These are phyloP conservation scores for Drosophila mimetica DNA, from an alignment of 2,888 invertebrate species.

Conservation along the genomic window DNA sequence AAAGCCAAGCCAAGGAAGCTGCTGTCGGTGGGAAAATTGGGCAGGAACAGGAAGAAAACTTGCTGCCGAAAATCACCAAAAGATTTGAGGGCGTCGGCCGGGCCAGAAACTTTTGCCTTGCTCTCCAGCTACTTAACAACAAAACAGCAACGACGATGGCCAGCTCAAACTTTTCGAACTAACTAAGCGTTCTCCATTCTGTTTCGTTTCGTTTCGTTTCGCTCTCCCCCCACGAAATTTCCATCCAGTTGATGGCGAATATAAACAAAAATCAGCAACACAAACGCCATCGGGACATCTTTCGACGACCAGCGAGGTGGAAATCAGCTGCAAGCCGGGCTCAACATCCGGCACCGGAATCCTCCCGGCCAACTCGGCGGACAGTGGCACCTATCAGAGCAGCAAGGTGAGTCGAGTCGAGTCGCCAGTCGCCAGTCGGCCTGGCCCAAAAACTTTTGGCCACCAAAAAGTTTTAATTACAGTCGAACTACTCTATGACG, in stretches of 20 bases:
- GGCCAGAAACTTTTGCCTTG: conserved; percentile 61
- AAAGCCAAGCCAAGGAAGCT: conserved; percentile 9
- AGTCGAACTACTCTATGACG: conserved; percentile 46
- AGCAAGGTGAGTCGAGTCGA: conserved; percentile 76
- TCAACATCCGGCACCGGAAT: conserved; percentile 71
- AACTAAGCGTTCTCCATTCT: conserved; percentile 56
- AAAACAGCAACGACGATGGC: conserved; percentile 33
- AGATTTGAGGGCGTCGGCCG: conserved; percentile 48
- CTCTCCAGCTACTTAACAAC: conserved; percentile 55
- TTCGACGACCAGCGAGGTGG: conserved; percentile 84
- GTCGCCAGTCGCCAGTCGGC: conserved; percentile 1
- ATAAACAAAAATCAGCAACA: conserved; percentile 89
- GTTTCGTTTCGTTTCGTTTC: conserved; percentile 1
- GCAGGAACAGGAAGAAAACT: conserved; percentile 41
- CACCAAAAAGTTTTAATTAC: conserved; percentile 61
- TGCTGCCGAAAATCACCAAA: conserved; percentile 64
- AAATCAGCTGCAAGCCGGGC: conserved; percentile 83
- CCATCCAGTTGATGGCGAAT: conserved; percentile 87
- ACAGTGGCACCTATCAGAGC: conserved; percentile 80
- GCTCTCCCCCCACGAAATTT: conserved; percentile 7
- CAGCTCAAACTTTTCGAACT: conserved; percentile 58
- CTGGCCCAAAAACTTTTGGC: conserved; percentile 33
- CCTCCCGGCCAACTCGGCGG: conserved; percentile 54
- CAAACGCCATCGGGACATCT: conserved; percentile 88
- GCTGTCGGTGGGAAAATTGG: conserved; percentile 56